phyloP scores from a whole-genome alignment of 1,140 invertebrate species.

The Drosophila bocqueti region DNA sequence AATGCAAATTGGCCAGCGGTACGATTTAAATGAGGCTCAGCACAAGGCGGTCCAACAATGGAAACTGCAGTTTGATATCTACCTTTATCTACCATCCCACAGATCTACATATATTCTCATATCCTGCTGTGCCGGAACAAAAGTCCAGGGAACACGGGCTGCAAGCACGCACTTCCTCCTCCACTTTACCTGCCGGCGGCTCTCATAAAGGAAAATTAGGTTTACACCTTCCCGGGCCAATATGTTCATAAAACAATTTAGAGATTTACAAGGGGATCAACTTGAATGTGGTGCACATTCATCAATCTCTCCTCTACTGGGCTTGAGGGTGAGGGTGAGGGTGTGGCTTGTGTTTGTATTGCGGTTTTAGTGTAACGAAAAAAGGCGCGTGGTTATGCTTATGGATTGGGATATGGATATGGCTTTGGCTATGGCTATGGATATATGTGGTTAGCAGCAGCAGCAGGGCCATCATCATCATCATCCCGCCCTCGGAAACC shows the following conservation, averaged over 20 bases:
- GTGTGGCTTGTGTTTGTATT: conserved; percentile 43
- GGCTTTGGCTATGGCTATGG: conserved; percentile 4
- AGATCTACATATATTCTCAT: background rate
- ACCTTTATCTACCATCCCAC: background rate
- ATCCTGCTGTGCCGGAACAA: conserved; percentile 75
- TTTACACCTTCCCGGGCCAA: conserved; percentile 80
- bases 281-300: conserved; percentile 56
- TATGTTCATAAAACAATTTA: conserved; percentile 82
- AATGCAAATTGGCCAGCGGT: conserved; percentile 84
- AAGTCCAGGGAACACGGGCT: conserved; percentile 20
- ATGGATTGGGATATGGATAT: conserved; percentile 24
- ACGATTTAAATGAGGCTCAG: conserved; percentile 80
- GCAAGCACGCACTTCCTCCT: conserved; percentile 28
- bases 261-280: conserved; percentile 80
- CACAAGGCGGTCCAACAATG: conserved; percentile 67
- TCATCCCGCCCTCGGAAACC: conserved; percentile 43
- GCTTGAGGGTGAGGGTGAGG: conserved; percentile 12
- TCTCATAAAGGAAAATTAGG: conserved; percentile 79
- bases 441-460: conserved; percentile 9
- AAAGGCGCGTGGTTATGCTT: conserved; percentile 58
- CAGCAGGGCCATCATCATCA: conserved; percentile 35
- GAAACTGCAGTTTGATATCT: conserved; percentile 16
- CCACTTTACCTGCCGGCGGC: conserved; percentile 57
- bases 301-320: background rate
- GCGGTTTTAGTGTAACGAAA: conserved; percentile 44